Conservation (phyloP, 2,888 invertebrate species). For the Calliphora vomitoria region DNA sequence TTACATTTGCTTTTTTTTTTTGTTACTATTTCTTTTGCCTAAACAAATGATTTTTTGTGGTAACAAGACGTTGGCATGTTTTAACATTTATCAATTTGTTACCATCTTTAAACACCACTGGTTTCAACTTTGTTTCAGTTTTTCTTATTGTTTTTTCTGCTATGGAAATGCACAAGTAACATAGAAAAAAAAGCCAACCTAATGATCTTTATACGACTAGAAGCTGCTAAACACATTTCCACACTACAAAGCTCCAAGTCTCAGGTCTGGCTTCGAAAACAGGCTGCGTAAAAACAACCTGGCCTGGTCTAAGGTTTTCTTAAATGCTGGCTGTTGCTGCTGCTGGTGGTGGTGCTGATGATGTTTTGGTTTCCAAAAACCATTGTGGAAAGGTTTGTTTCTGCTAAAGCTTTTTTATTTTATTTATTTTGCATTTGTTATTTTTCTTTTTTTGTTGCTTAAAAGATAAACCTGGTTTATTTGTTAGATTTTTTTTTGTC, state of each 20-base stretch:
- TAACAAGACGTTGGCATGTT: constrained; percentile 76
- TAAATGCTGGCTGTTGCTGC: constrained; percentile 26
- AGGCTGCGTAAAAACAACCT: constrained; percentile 15
- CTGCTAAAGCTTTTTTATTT: constrained; percentile 6
- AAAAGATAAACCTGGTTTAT: background rate
- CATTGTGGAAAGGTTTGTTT: constrained; percentile 29
- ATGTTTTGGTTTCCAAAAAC: background rate
- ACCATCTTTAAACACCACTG: constrained; percentile 75
- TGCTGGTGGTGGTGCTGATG: background rate
- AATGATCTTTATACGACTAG: constrained; percentile 50
- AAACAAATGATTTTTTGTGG: constrained; percentile 72
- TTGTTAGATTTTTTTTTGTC: background rate
- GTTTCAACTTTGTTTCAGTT: constrained; percentile 30
- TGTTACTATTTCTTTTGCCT: constrained; percentile 73
- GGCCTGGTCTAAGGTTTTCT: constrained; percentile 28
- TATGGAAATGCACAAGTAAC: background rate
- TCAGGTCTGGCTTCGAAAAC: background rate
- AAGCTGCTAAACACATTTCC: constrained; percentile 55
- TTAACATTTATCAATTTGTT: constrained; percentile 78
- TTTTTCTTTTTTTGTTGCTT: background rate
- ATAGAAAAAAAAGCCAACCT: constrained; percentile 22
- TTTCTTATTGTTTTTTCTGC: background rate
- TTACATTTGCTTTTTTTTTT: background rate
- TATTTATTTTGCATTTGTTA: constrained; percentile 12
- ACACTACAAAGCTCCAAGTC: constrained; percentile 11